phyloP scores from a whole-genome alignment of 1,140 invertebrate species.

The Ctenoplectra terminalis region DNA sequence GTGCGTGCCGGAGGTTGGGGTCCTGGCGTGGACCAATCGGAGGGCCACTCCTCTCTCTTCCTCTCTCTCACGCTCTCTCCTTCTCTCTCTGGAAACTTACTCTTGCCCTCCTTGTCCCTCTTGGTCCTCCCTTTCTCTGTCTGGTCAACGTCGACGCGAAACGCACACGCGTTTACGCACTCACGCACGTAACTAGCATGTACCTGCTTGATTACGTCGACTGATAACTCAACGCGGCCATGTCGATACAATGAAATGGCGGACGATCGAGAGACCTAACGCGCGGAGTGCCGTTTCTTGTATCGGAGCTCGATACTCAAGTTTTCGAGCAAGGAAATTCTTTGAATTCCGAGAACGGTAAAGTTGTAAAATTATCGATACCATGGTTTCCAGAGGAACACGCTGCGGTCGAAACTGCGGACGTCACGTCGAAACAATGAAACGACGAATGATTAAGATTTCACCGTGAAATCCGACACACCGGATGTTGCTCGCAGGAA shows the following conservation, averaged over 20 bases:
- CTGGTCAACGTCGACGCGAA: conserved; percentile 7
- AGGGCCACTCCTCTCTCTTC: conserved; percentile 78
- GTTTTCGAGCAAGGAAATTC: background rate
- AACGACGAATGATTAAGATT: conserved; percentile 52
- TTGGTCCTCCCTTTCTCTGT: conserved; percentile 25
- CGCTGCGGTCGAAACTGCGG: background rate
- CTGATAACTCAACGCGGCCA: conserved; percentile 71
- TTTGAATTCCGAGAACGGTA: background rate
- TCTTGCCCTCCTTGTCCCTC: conserved; percentile 58
- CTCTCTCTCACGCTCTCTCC: conserved; percentile 58
- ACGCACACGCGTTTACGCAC: conserved; percentile 25
- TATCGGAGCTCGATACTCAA: background rate
- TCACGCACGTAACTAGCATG: conserved; percentile 31
- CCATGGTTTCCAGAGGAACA: background rate
- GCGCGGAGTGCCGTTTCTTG: too few species aligned
- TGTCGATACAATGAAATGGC: conserved; percentile 76
- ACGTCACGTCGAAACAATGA: conserved; percentile 52
- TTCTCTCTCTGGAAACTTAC: conserved; percentile 55
- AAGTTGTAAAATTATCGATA: background rate
- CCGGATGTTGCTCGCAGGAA: conserved; percentile 58
- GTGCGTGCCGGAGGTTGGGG: conserved; percentile 81
- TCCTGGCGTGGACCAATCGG: conserved; percentile 80
- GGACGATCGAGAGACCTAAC: conserved; percentile 56
- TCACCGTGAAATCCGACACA: conserved; percentile 45
- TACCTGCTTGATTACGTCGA: conserved; percentile 69